Conservation (phyloP, 2,113 vertebrate genomes). For the Seriola quinqueradiata region DNA sequence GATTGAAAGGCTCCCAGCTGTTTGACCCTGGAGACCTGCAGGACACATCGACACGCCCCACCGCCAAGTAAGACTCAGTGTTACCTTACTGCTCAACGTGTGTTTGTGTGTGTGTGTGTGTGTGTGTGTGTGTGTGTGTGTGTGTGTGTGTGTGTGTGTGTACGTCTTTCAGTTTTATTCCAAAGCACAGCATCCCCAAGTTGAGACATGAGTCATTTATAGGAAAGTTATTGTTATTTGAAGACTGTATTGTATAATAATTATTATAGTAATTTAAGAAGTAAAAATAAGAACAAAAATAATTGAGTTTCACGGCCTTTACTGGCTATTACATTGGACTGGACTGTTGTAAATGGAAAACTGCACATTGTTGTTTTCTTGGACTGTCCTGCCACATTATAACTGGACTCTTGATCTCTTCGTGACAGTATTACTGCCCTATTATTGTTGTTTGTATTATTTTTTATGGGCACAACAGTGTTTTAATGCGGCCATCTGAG, state of each 20-base stretch:
- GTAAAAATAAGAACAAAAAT: no score
- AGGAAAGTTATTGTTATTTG: not conserved
- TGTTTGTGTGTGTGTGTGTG: conserved; percentile 10
- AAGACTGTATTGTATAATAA: not conserved
- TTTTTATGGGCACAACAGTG: no score
- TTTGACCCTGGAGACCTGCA: conserved; percentile 97
- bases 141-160: not conserved
- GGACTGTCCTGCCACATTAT: no score
- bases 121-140: not conserved
- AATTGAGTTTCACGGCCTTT: no score
- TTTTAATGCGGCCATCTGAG: not conserved
- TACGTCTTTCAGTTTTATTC: not conserved
- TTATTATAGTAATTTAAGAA: not conserved
- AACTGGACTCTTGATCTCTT: no score
- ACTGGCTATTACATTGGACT: no score
- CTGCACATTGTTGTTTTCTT: no score
- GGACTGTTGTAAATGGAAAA: no score
- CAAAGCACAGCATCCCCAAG: not conserved
- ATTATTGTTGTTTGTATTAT: no score
- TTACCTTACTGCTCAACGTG: not conserved
- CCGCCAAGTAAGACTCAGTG: conserved; percentile 89
- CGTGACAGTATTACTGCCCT: no score
- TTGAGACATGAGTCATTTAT: not conserved
- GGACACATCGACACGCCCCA: conserved; percentile 88
- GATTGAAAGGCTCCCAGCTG: conserved; percentile 96